These are phyloP conservation scores for Coracopsis vasa DNA, from an alignment of 2,113 vertebrate genomes.

Conservation along the genomic window DNA sequence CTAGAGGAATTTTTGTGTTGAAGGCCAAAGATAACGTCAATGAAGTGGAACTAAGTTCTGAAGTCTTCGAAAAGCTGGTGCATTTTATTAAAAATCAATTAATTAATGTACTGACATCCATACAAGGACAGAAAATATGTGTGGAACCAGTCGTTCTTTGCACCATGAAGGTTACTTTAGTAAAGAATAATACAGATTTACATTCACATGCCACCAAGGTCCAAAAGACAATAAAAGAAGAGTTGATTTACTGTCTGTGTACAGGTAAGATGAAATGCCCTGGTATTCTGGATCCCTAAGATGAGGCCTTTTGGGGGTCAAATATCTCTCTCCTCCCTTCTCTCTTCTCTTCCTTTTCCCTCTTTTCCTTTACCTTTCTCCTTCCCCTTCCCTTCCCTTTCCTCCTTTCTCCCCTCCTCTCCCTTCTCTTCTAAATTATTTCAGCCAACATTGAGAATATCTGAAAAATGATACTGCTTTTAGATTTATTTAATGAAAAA, in stretches of 20 bases:
- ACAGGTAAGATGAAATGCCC: background rate
- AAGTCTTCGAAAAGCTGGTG: background rate
- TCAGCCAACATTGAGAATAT: background rate
- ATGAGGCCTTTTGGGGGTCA: fast-evolving
- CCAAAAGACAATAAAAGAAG: background rate
- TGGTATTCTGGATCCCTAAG: background rate
- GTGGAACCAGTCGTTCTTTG: background rate
- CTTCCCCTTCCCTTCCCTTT: background rate
- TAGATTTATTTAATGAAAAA: background rate
- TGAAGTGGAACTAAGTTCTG: background rate
- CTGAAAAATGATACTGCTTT: background rate
- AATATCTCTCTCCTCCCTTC: background rate
- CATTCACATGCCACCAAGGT: background rate
- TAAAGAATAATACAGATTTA: background rate
- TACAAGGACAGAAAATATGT: background rate
- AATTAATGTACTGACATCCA: background rate
- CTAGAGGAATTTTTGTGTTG: background rate
- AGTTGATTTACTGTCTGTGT: background rate
- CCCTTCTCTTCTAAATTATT: background rate
- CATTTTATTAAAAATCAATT: background rate
- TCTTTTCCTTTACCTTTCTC: background rate
- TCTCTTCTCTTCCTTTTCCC: background rate
- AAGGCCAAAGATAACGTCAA: background rate
- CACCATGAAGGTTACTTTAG: background rate
- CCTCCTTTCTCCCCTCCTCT: background rate